phyloP scores from a whole-genome alignment of 2,888 invertebrate species.

The Cyrtodaria siliqua region DNA sequence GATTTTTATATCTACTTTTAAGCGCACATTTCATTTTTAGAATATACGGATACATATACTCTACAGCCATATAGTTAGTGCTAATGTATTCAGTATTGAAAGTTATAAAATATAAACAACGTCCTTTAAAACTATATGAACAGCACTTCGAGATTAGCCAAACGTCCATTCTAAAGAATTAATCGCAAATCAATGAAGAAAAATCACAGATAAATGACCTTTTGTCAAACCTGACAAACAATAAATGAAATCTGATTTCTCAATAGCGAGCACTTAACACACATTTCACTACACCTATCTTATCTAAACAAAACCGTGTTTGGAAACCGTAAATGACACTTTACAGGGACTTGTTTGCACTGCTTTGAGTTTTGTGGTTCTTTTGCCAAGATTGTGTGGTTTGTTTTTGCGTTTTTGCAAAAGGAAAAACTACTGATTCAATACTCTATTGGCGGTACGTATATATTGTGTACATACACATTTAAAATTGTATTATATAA shows the following conservation, averaged over 20 bases:
- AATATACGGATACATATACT: too few species aligned
- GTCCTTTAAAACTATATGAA: too few species aligned
- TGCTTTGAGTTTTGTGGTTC: too few species aligned
- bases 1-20: too few species aligned
- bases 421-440: not conserved
- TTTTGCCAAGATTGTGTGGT: not conserved
- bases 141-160: too few species aligned
- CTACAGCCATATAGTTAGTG: too few species aligned
- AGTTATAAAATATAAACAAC: too few species aligned
- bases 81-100: too few species aligned
- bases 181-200: conserved; percentile 3
- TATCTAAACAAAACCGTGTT: not conserved
- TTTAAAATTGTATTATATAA: too few species aligned
- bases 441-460: not conserved
- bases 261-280: not conserved
- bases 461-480: not conserved
- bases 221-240: conserved; percentile 11
- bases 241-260: conserved; percentile 20
- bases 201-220: not conserved
- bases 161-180: not conserved
- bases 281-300: not conserved
- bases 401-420: conserved; percentile 4
- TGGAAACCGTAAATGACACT: too few species aligned
- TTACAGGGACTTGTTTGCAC: too few species aligned
- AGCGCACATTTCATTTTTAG: too few species aligned